A percentile compares a stretch with the other conserved stretches of the same genome.
Evolutionary conservation across 2,113 vertebrate genomes (phyloP).

Genomic region (Aspiorhynchus laticeps): DNA sequence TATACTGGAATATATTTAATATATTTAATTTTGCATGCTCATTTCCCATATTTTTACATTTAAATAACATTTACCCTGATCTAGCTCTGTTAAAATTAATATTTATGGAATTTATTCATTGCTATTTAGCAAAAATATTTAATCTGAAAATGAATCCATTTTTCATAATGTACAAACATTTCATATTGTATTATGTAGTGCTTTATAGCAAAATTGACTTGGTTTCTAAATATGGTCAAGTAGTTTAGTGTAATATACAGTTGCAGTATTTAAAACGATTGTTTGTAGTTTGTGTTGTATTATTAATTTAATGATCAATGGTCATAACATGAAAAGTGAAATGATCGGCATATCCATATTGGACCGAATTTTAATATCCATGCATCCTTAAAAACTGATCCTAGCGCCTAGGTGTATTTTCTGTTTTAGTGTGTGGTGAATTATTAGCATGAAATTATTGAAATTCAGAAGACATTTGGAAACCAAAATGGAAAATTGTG

Average conservation of each 20-base stretch:
- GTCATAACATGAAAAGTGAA: too few species aligned
- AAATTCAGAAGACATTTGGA: not conserved
- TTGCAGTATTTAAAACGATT: not conserved
- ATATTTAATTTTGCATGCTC: not conserved
- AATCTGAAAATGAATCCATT: not conserved
- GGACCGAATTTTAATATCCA: too few species aligned
- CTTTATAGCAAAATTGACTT: not conserved
- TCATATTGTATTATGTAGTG: not conserved
- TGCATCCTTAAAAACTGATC: too few species aligned
- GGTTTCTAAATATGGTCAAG: not conserved
- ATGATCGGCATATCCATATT: too few species aligned
- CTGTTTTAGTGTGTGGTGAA: not conserved
- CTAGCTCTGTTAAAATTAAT: not conserved
- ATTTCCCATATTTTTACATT: not conserved
- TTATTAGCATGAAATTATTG: not conserved
- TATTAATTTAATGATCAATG: too few species aligned
- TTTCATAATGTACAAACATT: not conserved
- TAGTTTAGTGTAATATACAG: too few species aligned
- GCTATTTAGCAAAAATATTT: not conserved
- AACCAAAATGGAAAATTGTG: not conserved
- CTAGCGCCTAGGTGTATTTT: not conserved
- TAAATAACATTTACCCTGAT: not conserved
- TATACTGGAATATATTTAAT: not conserved
- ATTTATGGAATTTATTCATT: not conserved
- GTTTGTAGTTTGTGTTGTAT: too few species aligned